Evolutionary conservation across 1,140 invertebrate genomes (phyloP).

Genomic region (Tetramorium alpestre): DNA sequence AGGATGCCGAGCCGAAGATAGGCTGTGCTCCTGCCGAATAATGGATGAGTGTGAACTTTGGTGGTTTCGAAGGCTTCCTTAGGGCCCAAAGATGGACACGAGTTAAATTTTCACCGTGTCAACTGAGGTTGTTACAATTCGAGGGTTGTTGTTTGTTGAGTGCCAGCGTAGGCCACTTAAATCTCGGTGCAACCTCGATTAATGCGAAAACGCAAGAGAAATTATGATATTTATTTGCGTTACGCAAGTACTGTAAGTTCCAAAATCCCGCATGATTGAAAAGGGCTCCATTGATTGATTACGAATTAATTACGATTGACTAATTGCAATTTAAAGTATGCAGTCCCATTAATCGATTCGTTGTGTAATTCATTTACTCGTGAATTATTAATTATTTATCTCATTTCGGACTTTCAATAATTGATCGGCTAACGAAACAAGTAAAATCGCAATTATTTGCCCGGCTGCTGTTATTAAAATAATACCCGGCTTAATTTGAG

Average conservation of each 20-base stretch:
- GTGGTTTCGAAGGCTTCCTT: constrained; percentile 62
- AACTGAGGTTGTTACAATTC: constrained; percentile 67
- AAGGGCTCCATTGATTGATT: constrained; percentile 46
- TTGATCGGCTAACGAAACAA: constrained; percentile 50
- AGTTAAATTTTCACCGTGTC: constrained; percentile 79
- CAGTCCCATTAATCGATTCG: constrained; percentile 51
- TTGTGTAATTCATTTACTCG: constrained; percentile 58
- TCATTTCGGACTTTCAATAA: constrained; percentile 58
- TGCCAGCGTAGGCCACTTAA: constrained; percentile 11
- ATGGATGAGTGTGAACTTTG: constrained; percentile 72
- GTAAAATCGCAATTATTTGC: constrained; percentile 51
- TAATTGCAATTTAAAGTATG: constrained; percentile 51
- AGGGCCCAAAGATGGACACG: constrained; percentile 72
- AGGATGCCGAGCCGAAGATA: constrained; percentile 25
- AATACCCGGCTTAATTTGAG: constrained; percentile 41
- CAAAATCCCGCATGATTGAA: constrained; percentile 43
- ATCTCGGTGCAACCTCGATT: neutral
- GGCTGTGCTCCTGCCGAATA: constrained; percentile 69
- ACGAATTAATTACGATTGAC: constrained; percentile 53
- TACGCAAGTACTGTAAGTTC: neutral
- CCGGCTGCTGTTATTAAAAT: constrained; percentile 40
- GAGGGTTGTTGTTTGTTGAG: constrained; percentile 33
- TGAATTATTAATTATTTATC: constrained; percentile 62
- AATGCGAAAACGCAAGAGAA: constrained; percentile 9
- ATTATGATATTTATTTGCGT: constrained; percentile 33